Conservation (phyloP, 1,140 invertebrate genomes). For the Zaprionus inermis region DNA sequence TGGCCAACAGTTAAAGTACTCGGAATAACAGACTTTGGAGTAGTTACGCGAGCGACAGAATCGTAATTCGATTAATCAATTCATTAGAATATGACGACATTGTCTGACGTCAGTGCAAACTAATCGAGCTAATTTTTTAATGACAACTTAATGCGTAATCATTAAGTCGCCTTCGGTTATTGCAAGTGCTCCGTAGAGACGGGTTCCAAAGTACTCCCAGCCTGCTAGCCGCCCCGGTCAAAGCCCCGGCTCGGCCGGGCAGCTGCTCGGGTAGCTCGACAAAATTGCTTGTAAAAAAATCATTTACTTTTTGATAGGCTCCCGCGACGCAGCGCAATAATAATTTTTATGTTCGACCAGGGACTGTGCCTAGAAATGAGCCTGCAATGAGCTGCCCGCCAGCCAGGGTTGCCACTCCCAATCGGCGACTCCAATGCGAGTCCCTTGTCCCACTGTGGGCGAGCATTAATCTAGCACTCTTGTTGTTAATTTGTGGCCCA, state of each 20-base stretch:
- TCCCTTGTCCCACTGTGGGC: constrained; percentile 35
- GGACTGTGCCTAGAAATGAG: constrained; percentile 38
- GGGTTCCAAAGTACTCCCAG: too few species aligned
- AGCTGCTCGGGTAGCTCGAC: constrained; percentile 17
- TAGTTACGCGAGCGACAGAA: constrained; percentile 12
- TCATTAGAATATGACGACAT: constrained; percentile 66
- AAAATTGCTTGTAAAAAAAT: constrained; percentile 52
- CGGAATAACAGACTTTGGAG: too few species aligned
- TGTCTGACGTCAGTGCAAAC: constrained; percentile 53
- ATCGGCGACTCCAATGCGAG: background rate
- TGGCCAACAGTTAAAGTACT: too few species aligned
- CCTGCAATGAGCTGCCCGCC: constrained; percentile 37
- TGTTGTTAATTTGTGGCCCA: constrained; percentile 19
- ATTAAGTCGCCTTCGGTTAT: constrained; percentile 51
- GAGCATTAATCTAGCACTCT: constrained; percentile 39
- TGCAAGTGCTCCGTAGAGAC: background rate
- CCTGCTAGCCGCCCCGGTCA: too few species aligned
- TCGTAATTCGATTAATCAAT: constrained; percentile 77
- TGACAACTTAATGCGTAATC: constrained; percentile 76
- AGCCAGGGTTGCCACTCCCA: constrained; percentile 8
- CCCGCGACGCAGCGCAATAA: constrained; percentile 56
- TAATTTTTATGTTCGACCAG: constrained; percentile 60
- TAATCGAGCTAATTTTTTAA: constrained; percentile 78
- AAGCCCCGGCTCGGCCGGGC: background rate
- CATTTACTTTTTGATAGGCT: constrained; percentile 59